phyloP scores from a whole-genome alignment of 2,113 vertebrate genomes.

The Macrotus californicus region DNA sequence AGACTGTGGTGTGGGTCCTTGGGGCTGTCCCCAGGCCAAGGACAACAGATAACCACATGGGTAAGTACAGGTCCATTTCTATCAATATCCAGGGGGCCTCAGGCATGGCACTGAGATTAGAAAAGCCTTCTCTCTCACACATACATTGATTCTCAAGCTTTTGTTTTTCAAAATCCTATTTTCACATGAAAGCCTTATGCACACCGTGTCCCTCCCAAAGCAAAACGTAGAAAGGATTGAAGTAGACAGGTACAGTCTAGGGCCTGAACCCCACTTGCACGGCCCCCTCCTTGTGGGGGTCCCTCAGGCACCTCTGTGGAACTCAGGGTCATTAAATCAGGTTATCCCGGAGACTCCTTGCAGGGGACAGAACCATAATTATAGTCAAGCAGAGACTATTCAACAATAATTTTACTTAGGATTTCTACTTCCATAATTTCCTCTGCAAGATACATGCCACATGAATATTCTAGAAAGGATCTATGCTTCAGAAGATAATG shows the following conservation, averaged over 20 bases:
- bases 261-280: not conserved
- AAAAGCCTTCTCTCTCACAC: not conserved
- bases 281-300: not conserved
- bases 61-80: not conserved
- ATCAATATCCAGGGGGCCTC: not conserved
- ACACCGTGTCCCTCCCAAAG: not conserved
- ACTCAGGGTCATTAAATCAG: not conserved
- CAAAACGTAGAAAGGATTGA: not conserved
- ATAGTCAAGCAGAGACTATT: not conserved
- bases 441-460: not conserved
- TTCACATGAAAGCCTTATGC: not conserved
- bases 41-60: not conserved
- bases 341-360: not conserved
- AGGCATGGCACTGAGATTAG: not conserved
- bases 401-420: not conserved
- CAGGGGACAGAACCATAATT: not conserved
- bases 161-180: not conserved
- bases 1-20: not conserved
- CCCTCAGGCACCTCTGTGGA: not conserved
- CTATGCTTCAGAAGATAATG: not conserved
- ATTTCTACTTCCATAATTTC: not conserved
- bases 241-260: accelerated
- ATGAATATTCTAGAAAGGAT: not conserved
- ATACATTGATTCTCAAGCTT: not conserved
- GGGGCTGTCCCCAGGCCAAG: not conserved